A percentile compares a stretch with the other conserved stretches of the same genome.
phyloP scores from a whole-genome alignment of 2,113 vertebrate species.

The Diglossa brunneiventris region DNA sequence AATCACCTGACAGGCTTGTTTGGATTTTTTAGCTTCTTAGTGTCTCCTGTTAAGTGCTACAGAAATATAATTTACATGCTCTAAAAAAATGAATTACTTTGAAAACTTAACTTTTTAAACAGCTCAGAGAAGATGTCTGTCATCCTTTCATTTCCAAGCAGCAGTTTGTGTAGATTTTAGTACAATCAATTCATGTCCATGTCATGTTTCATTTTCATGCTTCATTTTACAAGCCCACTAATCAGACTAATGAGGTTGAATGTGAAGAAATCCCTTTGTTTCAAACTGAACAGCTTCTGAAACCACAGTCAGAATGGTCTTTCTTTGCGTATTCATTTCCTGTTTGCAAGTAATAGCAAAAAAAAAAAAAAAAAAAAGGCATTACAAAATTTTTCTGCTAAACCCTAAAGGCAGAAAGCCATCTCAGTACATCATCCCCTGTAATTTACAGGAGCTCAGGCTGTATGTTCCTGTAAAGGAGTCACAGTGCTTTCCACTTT shows the following conservation, averaged over 20 bases:
- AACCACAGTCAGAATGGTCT: constrained; percentile 8
- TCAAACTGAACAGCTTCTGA: constrained; percentile 33
- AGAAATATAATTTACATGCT: background rate
- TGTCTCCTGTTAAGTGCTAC: background rate
- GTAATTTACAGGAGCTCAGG: background rate
- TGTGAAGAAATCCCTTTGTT: constrained; percentile 64
- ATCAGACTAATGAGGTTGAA: constrained; percentile 72
- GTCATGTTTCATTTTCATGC: constrained; percentile 65
- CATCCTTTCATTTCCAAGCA: constrained; percentile 10
- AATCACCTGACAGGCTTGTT: background rate
- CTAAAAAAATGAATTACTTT: background rate
- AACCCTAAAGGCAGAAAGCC: constrained; percentile 13
- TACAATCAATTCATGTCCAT: constrained; percentile 18
- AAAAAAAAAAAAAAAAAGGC: background rate
- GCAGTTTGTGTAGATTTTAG: background rate
- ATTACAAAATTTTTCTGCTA: background rate
- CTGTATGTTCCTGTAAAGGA: background rate
- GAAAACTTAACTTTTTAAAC: background rate
- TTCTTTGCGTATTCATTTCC: constrained; percentile 30
- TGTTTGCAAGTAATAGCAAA: background rate
- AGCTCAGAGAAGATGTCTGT: background rate
- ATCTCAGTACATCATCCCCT: background rate
- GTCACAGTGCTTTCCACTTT: background rate
- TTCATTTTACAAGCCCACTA: constrained; percentile 57
- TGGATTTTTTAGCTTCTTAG: background rate